phyloP scores from a whole-genome alignment of 2,113 vertebrate genomes.

The Hippopotamus amphibius region DNA sequence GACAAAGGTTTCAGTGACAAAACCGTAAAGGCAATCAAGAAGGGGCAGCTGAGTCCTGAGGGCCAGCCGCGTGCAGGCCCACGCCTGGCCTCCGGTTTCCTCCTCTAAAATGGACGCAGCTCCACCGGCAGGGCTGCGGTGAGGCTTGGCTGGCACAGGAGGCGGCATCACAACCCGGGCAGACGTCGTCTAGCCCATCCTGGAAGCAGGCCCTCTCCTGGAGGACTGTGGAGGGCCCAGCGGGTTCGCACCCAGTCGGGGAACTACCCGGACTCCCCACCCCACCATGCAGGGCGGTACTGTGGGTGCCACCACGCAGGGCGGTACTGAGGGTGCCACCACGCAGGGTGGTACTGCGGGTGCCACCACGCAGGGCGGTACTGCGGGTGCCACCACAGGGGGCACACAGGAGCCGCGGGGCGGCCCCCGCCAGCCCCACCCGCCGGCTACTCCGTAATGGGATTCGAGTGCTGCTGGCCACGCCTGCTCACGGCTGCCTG shows the following conservation, averaged over 20 bases:
- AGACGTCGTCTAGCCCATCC: accelerated
- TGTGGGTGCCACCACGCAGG: too few species aligned
- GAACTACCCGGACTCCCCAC: neutral
- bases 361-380: neutral
- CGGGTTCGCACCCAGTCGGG: neutral
- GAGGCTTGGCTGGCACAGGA: neutral
- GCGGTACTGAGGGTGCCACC: neutral
- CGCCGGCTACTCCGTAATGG: slow-evolving; percentile 56
- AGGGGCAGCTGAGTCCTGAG: neutral
- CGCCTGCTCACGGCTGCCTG: slow-evolving; percentile 45
- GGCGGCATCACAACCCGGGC: neutral
- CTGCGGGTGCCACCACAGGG: neutral
- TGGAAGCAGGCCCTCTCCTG: neutral
- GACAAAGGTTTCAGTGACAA: neutral
- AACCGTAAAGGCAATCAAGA: neutral
- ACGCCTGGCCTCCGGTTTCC: neutral
- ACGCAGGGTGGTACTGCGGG: neutral
- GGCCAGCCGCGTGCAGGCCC: accelerated
- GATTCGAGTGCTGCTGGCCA: slow-evolving; percentile 65
- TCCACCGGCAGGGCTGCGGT: neutral
- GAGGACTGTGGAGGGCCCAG: neutral
- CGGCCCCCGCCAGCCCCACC: slow-evolving; percentile 51
- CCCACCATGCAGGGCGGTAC: neutral
- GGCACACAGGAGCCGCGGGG: neutral
- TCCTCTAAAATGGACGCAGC: neutral